These are phyloP conservation scores for Chironomus riparius DNA, from an alignment of 2,888 invertebrate species.

Conservation along the genomic window DNA sequence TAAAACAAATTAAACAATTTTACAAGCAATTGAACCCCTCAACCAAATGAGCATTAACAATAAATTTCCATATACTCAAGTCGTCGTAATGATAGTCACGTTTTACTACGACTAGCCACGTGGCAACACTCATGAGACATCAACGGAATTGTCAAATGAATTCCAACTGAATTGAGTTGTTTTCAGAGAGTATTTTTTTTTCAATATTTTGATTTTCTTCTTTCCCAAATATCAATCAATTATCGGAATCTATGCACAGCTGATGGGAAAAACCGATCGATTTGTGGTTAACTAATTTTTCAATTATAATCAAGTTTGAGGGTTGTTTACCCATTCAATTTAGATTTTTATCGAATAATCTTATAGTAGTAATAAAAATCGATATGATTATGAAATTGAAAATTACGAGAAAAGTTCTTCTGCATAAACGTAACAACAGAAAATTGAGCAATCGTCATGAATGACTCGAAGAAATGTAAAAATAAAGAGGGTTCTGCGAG, in stretches of 20 bases:
- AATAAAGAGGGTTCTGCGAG: background rate
- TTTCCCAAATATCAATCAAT: background rate
- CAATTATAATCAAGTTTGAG: background rate
- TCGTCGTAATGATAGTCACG: conserved; percentile 10
- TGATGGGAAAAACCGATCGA: background rate
- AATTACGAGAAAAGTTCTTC: background rate
- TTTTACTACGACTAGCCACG: conserved; percentile 12
- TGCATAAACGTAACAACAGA: background rate
- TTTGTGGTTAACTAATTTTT: background rate
- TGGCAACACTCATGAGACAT: conserved; percentile 28
- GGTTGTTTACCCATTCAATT: too few species aligned
- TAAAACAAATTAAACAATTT: conserved; percentile 16
- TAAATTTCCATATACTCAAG: conserved; percentile 11
- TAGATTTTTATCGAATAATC: too few species aligned
- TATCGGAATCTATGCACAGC: background rate
- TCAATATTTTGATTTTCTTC: background rate
- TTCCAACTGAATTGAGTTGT: conserved; percentile 14
- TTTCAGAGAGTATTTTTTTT: background rate
- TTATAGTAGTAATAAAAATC: too few species aligned
- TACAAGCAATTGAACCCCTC: conserved; percentile 21
- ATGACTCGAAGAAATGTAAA: background rate
- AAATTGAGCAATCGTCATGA: background rate
- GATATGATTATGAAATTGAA: too few species aligned
- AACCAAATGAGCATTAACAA: conserved; percentile 1
- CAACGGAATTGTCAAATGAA: background rate